A percentile compares a stretch with the other conserved stretches of the same genome.
These are phyloP conservation scores for Drosophila micromelanica DNA, from an alignment of 1,140 invertebrate species.

Conservation along the genomic window DNA sequence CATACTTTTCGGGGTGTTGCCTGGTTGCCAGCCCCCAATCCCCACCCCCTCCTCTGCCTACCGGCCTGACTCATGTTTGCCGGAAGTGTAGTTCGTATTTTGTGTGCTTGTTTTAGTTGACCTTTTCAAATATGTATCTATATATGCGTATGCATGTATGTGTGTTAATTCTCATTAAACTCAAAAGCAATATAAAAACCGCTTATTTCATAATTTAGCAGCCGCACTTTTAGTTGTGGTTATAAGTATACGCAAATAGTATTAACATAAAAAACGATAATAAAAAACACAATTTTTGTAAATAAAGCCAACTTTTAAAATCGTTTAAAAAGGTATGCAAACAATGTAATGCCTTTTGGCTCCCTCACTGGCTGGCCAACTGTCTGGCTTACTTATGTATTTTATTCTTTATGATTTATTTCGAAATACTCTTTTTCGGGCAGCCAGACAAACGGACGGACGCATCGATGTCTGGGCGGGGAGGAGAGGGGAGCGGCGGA, in stretches of 20 bases:
- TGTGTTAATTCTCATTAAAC: constrained; percentile 62
- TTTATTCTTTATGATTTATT: constrained; percentile 80
- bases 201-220: constrained; percentile 78
- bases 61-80: constrained; percentile 37
- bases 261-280: constrained; percentile 1
- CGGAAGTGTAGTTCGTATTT: constrained; percentile 56
- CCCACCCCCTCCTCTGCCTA: no score
- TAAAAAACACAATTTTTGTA: constrained; percentile 20
- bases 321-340: constrained; percentile 79
- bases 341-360: constrained; percentile 55
- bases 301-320: constrained; percentile 55
- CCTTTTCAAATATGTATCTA: constrained; percentile 56
- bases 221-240: constrained; percentile 76
- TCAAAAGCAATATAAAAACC: constrained; percentile 67
- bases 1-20: constrained; percentile 60
- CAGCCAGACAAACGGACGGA: constrained; percentile 63
- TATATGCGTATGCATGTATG: not conserved
- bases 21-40: constrained; percentile 12
- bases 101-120: constrained; percentile 53
- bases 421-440: constrained; percentile 55
- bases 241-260: constrained; percentile 35
- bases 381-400: constrained; percentile 71
- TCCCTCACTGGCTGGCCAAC: constrained; percentile 20
- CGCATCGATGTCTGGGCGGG: not conserved
- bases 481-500: not conserved